A percentile compares a stretch with the other conserved stretches of the same genome.
These are phyloP conservation scores for Molorchus minor DNA, from an alignment of 2,888 invertebrate genomes.

Conservation along the genomic window DNA sequence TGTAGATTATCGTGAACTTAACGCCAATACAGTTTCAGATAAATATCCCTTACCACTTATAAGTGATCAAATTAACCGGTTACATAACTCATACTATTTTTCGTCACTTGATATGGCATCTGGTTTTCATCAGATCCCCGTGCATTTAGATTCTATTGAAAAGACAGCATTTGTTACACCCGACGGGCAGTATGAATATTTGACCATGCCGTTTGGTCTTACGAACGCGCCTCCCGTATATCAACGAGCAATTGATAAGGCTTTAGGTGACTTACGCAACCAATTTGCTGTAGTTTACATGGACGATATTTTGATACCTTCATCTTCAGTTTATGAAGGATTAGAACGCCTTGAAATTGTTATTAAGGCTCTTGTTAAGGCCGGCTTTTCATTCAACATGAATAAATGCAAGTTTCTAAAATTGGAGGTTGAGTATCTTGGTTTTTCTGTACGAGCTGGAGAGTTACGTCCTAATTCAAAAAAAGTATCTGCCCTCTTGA, in stretches of 20 bases:
- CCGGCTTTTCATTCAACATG: conserved; percentile 36
- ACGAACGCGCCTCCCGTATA: background rate
- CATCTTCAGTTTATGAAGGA: conserved; percentile 18
- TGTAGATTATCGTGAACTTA: background rate
- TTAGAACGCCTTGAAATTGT: conserved; percentile 32
- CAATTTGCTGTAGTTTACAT: conserved; percentile 3
- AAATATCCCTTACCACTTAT: background rate
- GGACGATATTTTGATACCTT: conserved; percentile 1
- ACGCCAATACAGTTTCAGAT: background rate
- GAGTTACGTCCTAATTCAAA: conserved; percentile 24
- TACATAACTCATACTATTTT: background rate
- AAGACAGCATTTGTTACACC: no score
- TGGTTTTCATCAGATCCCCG: background rate
- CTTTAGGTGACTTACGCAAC: conserved; percentile 1
- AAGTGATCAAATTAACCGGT: background rate
- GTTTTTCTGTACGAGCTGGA: conserved; percentile 19
- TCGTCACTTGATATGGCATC: background rate
- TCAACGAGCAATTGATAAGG: conserved; percentile 1
- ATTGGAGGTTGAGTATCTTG: conserved; percentile 29
- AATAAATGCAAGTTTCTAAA: conserved; percentile 33
- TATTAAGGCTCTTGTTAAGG: conserved; percentile 25
- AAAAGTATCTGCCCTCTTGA: conserved; percentile 24
- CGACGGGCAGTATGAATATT: background rate
- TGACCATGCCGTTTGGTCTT: background rate
- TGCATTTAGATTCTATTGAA: background rate